Evolutionary conservation across 2,888 invertebrate species (phyloP).

Genomic region (Peribatodes rhomboidaria): DNA sequence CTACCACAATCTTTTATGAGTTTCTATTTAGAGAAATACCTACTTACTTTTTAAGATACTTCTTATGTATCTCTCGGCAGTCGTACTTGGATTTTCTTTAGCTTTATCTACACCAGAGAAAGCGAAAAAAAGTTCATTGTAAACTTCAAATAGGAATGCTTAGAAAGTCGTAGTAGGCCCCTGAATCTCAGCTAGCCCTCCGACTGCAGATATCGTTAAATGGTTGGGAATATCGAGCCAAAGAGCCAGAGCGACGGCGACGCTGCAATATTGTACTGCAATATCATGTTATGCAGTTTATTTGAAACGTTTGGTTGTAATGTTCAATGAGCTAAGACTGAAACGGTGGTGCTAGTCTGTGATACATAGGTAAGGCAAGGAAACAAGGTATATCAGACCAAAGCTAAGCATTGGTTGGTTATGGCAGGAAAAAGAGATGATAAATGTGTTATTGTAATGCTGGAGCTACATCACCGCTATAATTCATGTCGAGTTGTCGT

Average conservation of each 20-base stretch:
- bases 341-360: neutral
- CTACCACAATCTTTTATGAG: neutral
- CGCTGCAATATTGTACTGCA: slow-evolving; percentile 36
- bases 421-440: too few species aligned
- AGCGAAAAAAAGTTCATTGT: neutral
- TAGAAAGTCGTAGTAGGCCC: neutral
- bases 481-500: too few species aligned
- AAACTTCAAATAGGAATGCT: neutral
- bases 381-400: neutral
- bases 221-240: slow-evolving; percentile 40
- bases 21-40: neutral
- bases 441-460: too few species aligned
- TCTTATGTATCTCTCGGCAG: too few species aligned
- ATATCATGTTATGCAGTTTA: slow-evolving; percentile 27
- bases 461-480: too few species aligned
- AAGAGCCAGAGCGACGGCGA: slow-evolving; percentile 1
- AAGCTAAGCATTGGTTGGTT: neutral
- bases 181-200: slow-evolving; percentile 19
- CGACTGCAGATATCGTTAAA: slow-evolving; percentile 48
- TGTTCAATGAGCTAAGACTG: neutral
- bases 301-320: slow-evolving; percentile 4
- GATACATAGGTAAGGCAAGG: neutral
- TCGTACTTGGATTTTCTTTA: neutral
- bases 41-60: too few species aligned
- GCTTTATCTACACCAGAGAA: neutral